A percentile compares a stretch with the other conserved stretches of the same genome.
Conservation (phyloP, 2,888 invertebrate genomes). For the Biston stratarius region DNA sequence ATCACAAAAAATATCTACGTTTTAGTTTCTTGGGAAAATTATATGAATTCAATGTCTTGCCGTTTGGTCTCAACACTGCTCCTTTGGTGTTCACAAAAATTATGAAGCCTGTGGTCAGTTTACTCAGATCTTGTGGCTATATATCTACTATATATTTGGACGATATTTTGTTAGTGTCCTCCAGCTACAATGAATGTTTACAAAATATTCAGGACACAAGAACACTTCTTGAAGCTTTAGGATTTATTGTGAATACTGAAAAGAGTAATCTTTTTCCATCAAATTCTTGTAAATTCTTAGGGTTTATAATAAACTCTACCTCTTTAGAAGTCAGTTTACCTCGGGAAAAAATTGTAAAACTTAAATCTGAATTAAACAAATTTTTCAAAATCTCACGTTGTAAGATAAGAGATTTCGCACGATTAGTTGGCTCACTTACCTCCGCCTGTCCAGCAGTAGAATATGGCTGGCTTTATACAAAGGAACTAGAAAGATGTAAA, state of each 20-base stretch:
- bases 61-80: slow-evolving; percentile 33
- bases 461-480: slow-evolving; percentile 53
- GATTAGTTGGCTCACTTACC: slow-evolving; percentile 42
- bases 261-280: slow-evolving; percentile 38
- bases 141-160: slow-evolving; percentile 42
- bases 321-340: slow-evolving; percentile 31
- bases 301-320: slow-evolving; percentile 35
- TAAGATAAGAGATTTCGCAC: slow-evolving; percentile 43
- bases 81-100: slow-evolving; percentile 35
- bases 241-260: slow-evolving; percentile 39
- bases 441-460: slow-evolving; percentile 39
- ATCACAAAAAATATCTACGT: slow-evolving; percentile 19
- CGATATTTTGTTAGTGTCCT: slow-evolving; percentile 30
- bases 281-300: slow-evolving; percentile 37
- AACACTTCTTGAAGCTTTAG: slow-evolving; percentile 21
- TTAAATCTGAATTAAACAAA: slow-evolving; percentile 23
- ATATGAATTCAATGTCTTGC: slow-evolving; percentile 35
- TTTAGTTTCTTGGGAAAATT: slow-evolving; percentile 19
- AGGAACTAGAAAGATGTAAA: slow-evolving; percentile 44
- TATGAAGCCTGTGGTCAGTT: slow-evolving; percentile 32
- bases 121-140: slow-evolving; percentile 25
- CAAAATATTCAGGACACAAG: slow-evolving; percentile 4
- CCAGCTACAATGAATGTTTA: slow-evolving; percentile 4
- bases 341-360: slow-evolving; percentile 30
- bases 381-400: slow-evolving; percentile 32